A percentile compares a stretch with the other conserved stretches of the same genome.
Conservation (phyloP, 2,113 vertebrate genomes). For the Donacobius atricapilla region DNA sequence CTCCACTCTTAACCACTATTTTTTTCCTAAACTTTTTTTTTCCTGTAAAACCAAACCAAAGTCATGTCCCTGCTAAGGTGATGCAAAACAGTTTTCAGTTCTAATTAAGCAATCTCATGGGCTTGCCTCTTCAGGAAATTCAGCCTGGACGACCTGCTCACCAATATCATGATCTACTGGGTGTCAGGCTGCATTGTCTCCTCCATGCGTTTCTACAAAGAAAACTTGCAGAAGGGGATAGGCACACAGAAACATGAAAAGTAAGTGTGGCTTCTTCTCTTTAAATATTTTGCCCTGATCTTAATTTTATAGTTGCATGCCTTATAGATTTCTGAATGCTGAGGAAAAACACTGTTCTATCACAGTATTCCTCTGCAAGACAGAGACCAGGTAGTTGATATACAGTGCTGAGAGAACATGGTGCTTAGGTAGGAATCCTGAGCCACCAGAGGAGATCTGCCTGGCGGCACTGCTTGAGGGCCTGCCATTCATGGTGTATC, state of each 20-base stretch:
- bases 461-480: neutral
- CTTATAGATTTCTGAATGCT: neutral
- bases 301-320: neutral
- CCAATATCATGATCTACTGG: constrained; percentile 83
- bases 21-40: neutral
- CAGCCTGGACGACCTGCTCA: constrained; percentile 76
- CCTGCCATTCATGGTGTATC: neutral
- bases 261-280: constrained; percentile 37
- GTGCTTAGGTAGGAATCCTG: neutral
- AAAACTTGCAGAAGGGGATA: constrained; percentile 51
- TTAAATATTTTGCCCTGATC: neutral
- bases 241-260: constrained; percentile 55
- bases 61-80: neutral
- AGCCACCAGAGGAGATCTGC: neutral
- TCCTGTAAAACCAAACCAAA: neutral
- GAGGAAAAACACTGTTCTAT: neutral
- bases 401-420: neutral
- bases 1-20: neutral
- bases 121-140: constrained; percentile 66
- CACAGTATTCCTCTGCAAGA: neutral
- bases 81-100: neutral
- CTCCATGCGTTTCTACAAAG: constrained; percentile 79
- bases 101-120: neutral
- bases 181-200: constrained; percentile 67
- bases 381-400: neutral